phyloP scores from a whole-genome alignment of 2,113 vertebrate species.

The Triplophysa siluroides region DNA sequence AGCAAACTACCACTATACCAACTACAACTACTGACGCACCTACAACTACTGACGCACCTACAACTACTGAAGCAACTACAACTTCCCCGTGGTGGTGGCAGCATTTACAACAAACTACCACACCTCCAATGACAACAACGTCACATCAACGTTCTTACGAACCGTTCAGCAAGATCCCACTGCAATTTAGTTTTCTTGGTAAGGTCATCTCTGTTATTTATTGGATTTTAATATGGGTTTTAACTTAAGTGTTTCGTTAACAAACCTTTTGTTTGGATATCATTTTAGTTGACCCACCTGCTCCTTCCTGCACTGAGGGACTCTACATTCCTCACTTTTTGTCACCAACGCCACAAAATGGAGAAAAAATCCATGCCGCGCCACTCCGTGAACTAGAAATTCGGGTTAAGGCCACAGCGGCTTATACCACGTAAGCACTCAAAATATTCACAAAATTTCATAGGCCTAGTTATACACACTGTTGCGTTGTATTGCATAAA shows the following conservation, averaged over 20 bases:
- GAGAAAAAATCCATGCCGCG: constrained; percentile 48
- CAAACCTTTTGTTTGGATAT: background rate
- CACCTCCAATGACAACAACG: background rate
- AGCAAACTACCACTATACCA: background rate
- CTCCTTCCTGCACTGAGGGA: constrained; percentile 64
- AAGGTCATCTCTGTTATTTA: constrained; percentile 43
- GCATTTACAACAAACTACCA: background rate
- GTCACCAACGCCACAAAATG: constrained; percentile 61
- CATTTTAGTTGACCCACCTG: constrained; percentile 63
- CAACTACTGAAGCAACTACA: background rate
- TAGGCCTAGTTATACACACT: too few species aligned
- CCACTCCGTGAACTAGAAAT: constrained; percentile 63
- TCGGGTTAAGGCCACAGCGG: constrained; percentile 59
- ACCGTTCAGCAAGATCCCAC: constrained; percentile 64
- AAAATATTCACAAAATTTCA: background rate
- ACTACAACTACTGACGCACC: background rate
- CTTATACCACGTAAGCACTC: constrained; percentile 50
- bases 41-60: background rate
- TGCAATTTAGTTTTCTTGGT: constrained; percentile 60
- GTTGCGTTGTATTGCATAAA: too few species aligned
- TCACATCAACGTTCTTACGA: background rate
- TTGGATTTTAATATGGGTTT: background rate
- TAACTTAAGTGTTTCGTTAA: background rate
- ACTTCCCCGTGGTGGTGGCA: too few species aligned
- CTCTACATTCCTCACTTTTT: constrained; percentile 61